Base-by-base conservation (phyloP, 1,140 invertebrate genomes). In the Adelges cooleyi region DNA sequence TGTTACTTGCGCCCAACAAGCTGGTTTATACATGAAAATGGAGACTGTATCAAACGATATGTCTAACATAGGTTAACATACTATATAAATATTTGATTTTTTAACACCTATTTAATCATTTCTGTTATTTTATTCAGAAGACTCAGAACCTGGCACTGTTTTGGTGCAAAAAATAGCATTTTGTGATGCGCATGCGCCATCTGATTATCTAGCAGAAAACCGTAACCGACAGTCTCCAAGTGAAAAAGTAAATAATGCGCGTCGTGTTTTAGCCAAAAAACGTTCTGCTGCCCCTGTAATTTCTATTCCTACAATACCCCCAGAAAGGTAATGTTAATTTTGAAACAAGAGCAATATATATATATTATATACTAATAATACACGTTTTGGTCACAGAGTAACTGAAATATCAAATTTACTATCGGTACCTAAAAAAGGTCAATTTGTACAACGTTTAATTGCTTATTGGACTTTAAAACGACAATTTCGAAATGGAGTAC, bases 1-100 rank as follows among this genome's bases (percentile, higher is more conserved):
- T 76, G 95, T 98, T 0, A 98, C 95, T 0, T 99, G 96, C 77
- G 95, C 95, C 0, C 95, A 98, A 75, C 92, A 95, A 75, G 93
- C 94, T 51, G 94, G 95, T 62, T 78, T 87, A 75, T 78, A 87
- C 70, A 98, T 98, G 95, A 89, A 93, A 74, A 96, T 98, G 85
- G 89, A 97, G 72, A 92, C 90, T 1, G 85, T 92, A 0, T 82
- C 85, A 72, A 86, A 88, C 70, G 66, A 69, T 50, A 62, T 48
- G 22, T 62, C 56, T 62, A 68, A 56, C 52, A 69, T 66, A 1
- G 62, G 62, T 67, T 48, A 48, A 20, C 11, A 33, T 36, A 25
- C 42, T 65, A 53, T 25, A n/a, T 11, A 17, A 18, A 44, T 59
- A 33, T 66, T 33, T 3, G 25, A 23, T 66, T 51, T 51, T n/a